Evolutionary conservation across 2,888 invertebrate genomes (phyloP), one percentile per base, ranked within the genome.

Genomic region (Bombylius discolor): DNA sequence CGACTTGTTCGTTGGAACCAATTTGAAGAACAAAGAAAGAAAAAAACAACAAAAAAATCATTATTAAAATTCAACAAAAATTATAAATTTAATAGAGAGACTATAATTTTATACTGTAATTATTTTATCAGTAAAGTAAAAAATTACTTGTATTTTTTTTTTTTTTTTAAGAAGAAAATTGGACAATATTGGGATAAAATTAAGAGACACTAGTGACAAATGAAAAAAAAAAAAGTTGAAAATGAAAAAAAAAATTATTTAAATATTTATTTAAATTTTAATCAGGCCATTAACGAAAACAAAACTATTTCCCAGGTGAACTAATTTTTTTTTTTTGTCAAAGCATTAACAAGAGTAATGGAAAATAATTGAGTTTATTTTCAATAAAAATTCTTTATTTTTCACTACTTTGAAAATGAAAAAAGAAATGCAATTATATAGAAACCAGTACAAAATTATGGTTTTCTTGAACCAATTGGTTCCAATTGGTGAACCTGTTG

Each of bases 161-260:
- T 9, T 9, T 9, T 39, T 2, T 39, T 9, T 39, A 9, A 9
- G 39, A 39, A 33, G 51, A 55, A 47, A 47, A 50, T 57, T 56
- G 57, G 56, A 57, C 42, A 44, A 36, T 55, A 60, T 57, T 59
- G 59, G 56, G 58, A 55, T 51, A 55, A 55, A 51, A 53, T 44
- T 74, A 70, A 72, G 74, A 73, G 74, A 73, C 73, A 73, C 73
- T 72, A 73, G 74, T 73, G 73, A 73, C 73, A 70, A 67, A 62
- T 60, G 58, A 50, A 51, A 50, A 58, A 61, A 51, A 58, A 61
- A 62, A 61, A 62, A 58, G 63, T 63, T 23, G 23, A 23, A 63
- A 61, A 59, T 61, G 57, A 52, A 60, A 61, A 58, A 60, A 58
- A 59, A 42, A 42, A 42, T 11, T 1, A 42, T 62, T 62, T 56